phyloP scores from a whole-genome alignment of 2,888 invertebrate genomes.

The Drosophila lutescens region DNA sequence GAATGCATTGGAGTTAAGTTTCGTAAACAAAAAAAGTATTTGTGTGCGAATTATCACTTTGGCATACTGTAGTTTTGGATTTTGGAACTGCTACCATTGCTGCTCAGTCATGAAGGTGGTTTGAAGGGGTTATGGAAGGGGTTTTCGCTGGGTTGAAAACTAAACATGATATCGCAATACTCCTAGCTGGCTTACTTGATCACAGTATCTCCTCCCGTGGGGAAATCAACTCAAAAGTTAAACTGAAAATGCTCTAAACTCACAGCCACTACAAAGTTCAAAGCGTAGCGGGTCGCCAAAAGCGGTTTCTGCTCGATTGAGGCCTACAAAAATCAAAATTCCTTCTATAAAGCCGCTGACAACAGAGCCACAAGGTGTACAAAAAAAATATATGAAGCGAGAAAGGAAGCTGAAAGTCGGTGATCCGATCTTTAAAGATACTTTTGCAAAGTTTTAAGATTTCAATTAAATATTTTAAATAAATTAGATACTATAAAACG shows the following conservation, averaged over 20 bases:
- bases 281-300: conserved; percentile 39
- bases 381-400: conserved; percentile 17
- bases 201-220: conserved; percentile 11
- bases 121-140: conserved; percentile 20
- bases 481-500: no score
- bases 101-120: conserved; percentile 76
- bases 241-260: conserved; percentile 34
- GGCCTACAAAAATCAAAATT: conserved; percentile 44
- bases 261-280: conserved; percentile 44
- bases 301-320: conserved; percentile 20
- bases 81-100: conserved; percentile 80
- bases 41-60: conserved; percentile 56
- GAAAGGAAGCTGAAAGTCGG: conserved; percentile 31
- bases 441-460: conserved; percentile 20
- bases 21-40: conserved; percentile 63
- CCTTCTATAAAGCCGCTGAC: conserved; percentile 37
- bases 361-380: conserved; percentile 33
- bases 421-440: conserved; percentile 5
- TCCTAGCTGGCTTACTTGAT: conserved; percentile 60
- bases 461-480: no score
- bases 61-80: conserved; percentile 53
- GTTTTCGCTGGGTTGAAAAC: conserved; percentile 53
- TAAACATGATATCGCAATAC: conserved; percentile 73
- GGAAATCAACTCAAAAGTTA: conserved; percentile 9
- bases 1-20: conserved; percentile 75